Evolutionary conservation across 1,140 invertebrate species (phyloP).

Genomic region (Bombus superbus): DNA sequence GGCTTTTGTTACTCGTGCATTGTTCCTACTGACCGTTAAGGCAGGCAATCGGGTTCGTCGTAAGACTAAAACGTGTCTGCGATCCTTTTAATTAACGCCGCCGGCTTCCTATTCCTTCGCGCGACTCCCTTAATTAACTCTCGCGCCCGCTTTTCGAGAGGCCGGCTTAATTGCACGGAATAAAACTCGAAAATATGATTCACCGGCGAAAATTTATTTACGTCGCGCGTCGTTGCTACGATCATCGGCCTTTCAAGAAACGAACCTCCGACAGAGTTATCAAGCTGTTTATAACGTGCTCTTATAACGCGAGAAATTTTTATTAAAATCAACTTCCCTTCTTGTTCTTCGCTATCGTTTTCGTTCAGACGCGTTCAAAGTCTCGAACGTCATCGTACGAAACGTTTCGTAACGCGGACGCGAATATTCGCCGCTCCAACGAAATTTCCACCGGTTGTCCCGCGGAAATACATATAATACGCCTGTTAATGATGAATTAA

Average conservation of each 20-base stretch:
- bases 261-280: no score
- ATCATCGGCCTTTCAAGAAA: no score
- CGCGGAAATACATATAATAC: no score
- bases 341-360: no score
- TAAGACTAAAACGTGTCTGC: conserved; percentile 31
- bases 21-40: neutral
- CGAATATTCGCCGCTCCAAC: accelerated
- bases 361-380: neutral
- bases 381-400: no score
- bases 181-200: conserved; percentile 27
- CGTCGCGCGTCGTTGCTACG: neutral
- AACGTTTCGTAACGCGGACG: neutral
- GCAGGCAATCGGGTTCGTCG: conserved; percentile 34
- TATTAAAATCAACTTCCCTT: no score
- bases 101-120: conserved; percentile 19
- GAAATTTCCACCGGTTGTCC: neutral
- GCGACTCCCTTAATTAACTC: conserved; percentile 46
- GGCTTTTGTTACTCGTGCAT: no score
- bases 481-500: neutral
- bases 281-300: no score
- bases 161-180: conserved; percentile 27
- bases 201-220: conserved; percentile 15
- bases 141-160: neutral
- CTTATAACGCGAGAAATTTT: no score
- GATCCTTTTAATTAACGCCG: conserved; percentile 49